phyloP scores from a whole-genome alignment of 2,797 vertebrate species.

The Gambelia wislizenii region DNA sequence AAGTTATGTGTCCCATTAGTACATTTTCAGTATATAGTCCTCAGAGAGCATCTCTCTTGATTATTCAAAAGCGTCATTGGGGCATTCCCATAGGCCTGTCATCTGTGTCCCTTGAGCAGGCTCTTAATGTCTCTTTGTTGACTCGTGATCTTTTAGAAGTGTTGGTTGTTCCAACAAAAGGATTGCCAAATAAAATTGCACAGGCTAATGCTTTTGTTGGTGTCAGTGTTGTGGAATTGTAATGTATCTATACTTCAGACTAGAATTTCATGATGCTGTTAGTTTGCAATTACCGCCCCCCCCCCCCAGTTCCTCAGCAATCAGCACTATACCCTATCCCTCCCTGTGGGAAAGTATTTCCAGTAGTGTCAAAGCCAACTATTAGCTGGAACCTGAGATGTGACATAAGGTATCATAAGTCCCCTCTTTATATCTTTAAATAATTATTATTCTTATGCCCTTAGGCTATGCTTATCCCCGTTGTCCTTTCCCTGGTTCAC shows the following conservation, averaged over 20 bases:
- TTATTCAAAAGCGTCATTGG: not conserved
- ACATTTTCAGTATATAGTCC: no score
- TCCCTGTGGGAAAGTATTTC: not conserved
- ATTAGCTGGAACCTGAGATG: not conserved
- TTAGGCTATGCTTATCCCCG: not conserved
- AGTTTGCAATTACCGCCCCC: not conserved
- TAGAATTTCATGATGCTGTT: not conserved
- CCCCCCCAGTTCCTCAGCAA: not conserved
- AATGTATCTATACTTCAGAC: not conserved
- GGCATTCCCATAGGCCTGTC: not conserved
- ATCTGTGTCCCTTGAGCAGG: not conserved
- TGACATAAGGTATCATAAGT: not conserved
- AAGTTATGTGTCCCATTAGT: no score
- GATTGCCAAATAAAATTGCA: not conserved
- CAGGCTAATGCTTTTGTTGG: not conserved
- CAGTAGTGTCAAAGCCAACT: not conserved
- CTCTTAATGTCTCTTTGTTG: not conserved
- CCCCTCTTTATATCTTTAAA: no score
- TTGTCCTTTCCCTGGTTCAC: no score
- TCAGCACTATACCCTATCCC: not conserved
- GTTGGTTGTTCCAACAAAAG: not conserved
- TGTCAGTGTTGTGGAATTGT: not conserved
- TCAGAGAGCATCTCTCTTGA: not conserved
- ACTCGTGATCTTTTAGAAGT: not conserved
- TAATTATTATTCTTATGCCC: not conserved